Conservation (phyloP, 2,797 vertebrate genomes). For the Phalloptychus januarius region DNA sequence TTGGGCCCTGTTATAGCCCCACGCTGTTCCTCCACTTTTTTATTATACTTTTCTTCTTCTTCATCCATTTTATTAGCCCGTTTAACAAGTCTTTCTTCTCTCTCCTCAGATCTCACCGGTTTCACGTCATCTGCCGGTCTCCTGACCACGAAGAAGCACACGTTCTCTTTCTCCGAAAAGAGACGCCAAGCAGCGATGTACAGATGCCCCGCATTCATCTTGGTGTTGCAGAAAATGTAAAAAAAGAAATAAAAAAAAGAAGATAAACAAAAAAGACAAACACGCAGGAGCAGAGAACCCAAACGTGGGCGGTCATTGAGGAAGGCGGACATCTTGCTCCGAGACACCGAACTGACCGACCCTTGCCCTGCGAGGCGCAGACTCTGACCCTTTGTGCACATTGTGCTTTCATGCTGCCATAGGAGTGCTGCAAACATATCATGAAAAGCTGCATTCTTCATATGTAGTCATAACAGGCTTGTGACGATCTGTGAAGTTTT, state of each 20-base stretch:
- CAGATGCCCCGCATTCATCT: constrained; percentile 59
- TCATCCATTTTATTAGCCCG: constrained; percentile 4
- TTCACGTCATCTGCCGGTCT: constrained; percentile 78
- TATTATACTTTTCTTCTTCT: constrained; percentile 2
- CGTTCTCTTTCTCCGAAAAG: constrained; percentile 59
- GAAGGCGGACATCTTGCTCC: constrained; percentile 24
- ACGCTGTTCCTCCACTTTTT: neutral
- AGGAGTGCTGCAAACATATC: constrained; percentile 46
- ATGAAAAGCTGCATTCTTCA: constrained; percentile 39
- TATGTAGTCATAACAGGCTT: constrained; percentile 48
- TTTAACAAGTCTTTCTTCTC: constrained; percentile 36
- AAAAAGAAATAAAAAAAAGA: neutral
- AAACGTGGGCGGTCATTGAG: constrained; percentile 38
- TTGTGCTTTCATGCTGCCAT: constrained; percentile 49
- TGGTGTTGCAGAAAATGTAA: constrained; percentile 37
- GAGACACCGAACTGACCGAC: constrained; percentile 54
- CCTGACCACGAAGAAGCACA: constrained; percentile 79
- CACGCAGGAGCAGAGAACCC: neutral
- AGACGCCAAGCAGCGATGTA: constrained; percentile 62
- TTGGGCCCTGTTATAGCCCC: neutral
- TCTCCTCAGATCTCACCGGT: constrained; percentile 69
- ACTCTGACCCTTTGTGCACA: constrained; percentile 37
- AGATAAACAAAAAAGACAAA: constrained; percentile 8
- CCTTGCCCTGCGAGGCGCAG: constrained; percentile 47
- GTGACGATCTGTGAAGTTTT: constrained; percentile 54